These are phyloP conservation scores for Ceratitis capitata DNA, from an alignment of 1,140 invertebrate species.

Conservation along the genomic window DNA sequence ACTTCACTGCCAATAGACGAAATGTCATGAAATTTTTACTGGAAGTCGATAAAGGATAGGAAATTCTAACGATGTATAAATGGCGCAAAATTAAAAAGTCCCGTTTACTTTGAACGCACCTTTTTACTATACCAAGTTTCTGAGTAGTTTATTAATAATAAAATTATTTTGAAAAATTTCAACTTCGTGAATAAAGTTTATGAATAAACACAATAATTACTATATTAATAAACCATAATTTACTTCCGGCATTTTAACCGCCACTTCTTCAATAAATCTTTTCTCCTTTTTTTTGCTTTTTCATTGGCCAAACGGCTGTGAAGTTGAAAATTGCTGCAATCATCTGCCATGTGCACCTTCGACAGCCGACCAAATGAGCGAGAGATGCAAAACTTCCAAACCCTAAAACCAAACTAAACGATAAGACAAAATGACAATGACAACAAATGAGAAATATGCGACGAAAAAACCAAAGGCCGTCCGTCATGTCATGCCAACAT, in stretches of 20 bases:
- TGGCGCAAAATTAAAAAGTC: too few relatives aligned
- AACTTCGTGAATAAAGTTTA: too few relatives aligned
- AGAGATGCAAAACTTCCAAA: neutral
- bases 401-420: neutral
- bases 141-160: too few relatives aligned
- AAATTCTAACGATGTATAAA: too few relatives aligned
- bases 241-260: slow-evolving; percentile 30
- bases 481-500: neutral
- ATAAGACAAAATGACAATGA: neutral
- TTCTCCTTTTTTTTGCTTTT: too few relatives aligned
- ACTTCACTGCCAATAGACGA: too few relatives aligned
- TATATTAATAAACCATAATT: slow-evolving; percentile 18
- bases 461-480: neutral
- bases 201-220: neutral
- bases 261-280: slow-evolving; percentile 7
- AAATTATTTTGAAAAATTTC: too few relatives aligned
- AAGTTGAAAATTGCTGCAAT: slow-evolving; percentile 29
- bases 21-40: too few relatives aligned
- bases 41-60: too few relatives aligned
- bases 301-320: neutral
- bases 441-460: neutral
- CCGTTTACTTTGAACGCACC: too few relatives aligned
- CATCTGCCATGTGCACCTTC: neutral
- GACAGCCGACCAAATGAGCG: neutral
- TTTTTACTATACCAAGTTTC: too few relatives aligned